Base-by-base conservation (phyloP, 2,888 invertebrate species). In the Glaucopsyche alexis region DNA sequence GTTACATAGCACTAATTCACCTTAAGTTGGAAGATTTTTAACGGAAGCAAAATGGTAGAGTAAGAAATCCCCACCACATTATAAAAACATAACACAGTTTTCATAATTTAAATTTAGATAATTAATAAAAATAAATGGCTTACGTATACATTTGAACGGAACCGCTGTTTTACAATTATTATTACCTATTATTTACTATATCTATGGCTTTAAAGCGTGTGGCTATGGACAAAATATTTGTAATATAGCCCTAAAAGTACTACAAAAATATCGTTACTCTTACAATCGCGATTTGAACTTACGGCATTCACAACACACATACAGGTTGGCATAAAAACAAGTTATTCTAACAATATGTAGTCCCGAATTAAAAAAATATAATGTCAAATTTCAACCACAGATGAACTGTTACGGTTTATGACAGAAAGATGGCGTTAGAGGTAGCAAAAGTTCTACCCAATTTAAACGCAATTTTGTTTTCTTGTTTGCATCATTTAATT, bases 251-350 rank as follows among this genome's bases (percentile, higher is more conserved):
- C 47, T 69, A 69, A 47, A 69, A 16, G 7, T 47, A 29, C 47
- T 69, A 69, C 69, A 69, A 69, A 69, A 69, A 69, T 69, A 69
- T 69, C 19, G 5, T 49, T 42, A 66, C 40, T 66, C 66, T 69
- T 47, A 69, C 47, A 69, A 19, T 13, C 13, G 67, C 47, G 29
- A 47, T 29, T 69, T 29, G 47, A 49, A 69, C 47, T 69, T 38
- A 60, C 38, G 60, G 29, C 29, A 60, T 60, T 38, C 45, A 69
- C 69, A 69, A 47, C 49, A 47, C 14, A 47, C 45, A 29, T 49
- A 69, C 69, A 29, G 49, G 29, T 69, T 49, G 47, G 49, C 69
- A 69, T 69, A 49, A 49, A 47, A 49, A 14, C 47, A 29, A 69
- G 60, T 38, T 60, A 29, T 60, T 29, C 0, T 29, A 60, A 38